phyloP scores from a whole-genome alignment of 2,797 vertebrate species.

The Ataeniobius toweri region DNA sequence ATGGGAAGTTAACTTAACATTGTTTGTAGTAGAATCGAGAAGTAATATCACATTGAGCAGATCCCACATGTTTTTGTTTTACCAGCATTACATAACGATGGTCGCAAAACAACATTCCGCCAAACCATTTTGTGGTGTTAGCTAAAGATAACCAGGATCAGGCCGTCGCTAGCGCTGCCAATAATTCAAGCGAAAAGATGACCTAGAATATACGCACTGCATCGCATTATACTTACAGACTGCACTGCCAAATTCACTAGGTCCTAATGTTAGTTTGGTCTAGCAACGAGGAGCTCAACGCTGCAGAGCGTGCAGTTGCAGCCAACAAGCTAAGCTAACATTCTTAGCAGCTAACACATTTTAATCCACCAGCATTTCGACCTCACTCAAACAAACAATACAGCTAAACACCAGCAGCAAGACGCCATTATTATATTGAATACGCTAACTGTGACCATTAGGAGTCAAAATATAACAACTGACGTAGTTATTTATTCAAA shows the following conservation, averaged over 20 bases:
- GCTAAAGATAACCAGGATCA: not conserved
- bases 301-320: slow-evolving; percentile 29
- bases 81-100: not conserved
- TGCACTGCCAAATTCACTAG: not conserved
- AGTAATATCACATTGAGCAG: not conserved
- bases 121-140: not conserved
- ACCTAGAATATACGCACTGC: not conserved
- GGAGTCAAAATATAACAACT: too few species aligned
- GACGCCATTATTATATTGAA: accelerated
- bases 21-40: not conserved
- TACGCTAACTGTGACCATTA: not conserved
- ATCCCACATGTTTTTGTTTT: not conserved
- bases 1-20: not conserved
- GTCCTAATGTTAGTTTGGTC: not conserved
- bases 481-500: not conserved
- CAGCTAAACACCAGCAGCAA: not conserved
- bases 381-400: not conserved
- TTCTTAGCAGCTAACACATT: slow-evolving; percentile 31
- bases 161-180: not conserved
- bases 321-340: slow-evolving; percentile 36
- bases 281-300: not conserved
- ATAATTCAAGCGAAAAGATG: not conserved
- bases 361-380: not conserved
- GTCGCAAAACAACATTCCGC: slow-evolving; percentile 2
- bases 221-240: not conserved